A percentile compares a stretch with the other conserved stretches of the same genome.
phyloP scores from a whole-genome alignment of 64 coral and sea anemone genomes.

The Orbicella faveolata region DNA sequence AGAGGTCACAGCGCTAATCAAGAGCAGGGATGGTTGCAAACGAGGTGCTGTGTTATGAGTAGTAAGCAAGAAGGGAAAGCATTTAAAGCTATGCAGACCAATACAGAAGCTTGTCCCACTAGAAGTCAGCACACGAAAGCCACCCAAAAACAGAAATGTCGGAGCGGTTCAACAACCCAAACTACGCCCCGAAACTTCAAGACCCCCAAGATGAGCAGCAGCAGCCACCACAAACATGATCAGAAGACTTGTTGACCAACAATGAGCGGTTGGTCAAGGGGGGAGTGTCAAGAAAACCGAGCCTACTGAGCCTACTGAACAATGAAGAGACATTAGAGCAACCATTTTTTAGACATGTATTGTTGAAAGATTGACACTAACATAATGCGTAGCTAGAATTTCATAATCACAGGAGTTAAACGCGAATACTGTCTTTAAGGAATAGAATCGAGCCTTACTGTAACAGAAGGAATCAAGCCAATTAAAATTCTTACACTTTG shows the following conservation, averaged over 20 bases:
- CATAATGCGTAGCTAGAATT: too few species aligned
- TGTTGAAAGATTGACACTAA: too few species aligned
- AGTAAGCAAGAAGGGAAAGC: constrained; percentile 43
- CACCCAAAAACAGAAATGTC: background rate
- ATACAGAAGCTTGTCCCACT: constrained; percentile 64
- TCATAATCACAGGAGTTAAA: too few species aligned
- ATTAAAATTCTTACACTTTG: too few species aligned
- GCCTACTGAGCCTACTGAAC: background rate
- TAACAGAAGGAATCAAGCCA: too few species aligned
- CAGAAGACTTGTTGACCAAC: constrained; percentile 18
- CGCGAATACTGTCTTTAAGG: too few species aligned
- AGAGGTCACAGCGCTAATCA: constrained; percentile 43
- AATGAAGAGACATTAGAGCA: too few species aligned
- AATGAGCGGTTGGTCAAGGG: constrained; percentile 25
- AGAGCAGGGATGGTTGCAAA: constrained; percentile 54
- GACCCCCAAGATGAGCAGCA: constrained; percentile 25
- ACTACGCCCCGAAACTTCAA: background rate
- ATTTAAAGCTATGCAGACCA: constrained; percentile 44
- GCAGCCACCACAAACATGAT: background rate
- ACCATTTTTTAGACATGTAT: too few species aligned
- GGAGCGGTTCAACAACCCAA: background rate
- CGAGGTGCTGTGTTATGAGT: constrained; percentile 58
- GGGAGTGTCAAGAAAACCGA: background rate
- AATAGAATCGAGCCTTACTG: too few species aligned
- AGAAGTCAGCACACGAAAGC: constrained; percentile 17